Conservation (phyloP, 2,888 invertebrate genomes). For the Ormyrus nitidulus region DNA sequence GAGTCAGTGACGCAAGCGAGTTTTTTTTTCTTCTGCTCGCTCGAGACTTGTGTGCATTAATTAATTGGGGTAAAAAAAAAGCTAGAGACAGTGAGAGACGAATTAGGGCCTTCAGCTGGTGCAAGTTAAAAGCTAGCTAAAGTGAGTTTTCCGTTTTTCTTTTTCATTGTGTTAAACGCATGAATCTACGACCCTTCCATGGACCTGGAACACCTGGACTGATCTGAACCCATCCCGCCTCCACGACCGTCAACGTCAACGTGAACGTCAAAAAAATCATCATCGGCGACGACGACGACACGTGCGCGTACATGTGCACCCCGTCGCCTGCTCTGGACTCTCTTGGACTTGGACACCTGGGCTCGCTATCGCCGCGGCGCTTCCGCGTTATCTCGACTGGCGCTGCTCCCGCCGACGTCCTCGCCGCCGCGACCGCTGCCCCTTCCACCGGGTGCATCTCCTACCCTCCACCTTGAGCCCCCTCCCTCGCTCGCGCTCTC, state of each 20-base stretch:
- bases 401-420: slow-evolving; percentile 54
- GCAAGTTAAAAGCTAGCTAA: slow-evolving; percentile 59
- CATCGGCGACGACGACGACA: slow-evolving; percentile 47
- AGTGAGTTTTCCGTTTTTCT: slow-evolving; percentile 63
- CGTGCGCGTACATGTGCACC: slow-evolving; percentile 19
- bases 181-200: slow-evolving; percentile 56
- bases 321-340: slow-evolving; percentile 17
- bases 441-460: slow-evolving; percentile 45
- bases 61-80: not conserved
- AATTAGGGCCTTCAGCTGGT: slow-evolving; percentile 25
- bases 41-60: not conserved
- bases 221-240: slow-evolving; percentile 56
- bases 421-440: slow-evolving; percentile 58
- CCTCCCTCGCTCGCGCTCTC: slow-evolving; percentile 57
- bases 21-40: slow-evolving; percentile 30
- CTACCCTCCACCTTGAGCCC: slow-evolving; percentile 32
- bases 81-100: slow-evolving; percentile 11
- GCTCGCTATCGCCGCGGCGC: slow-evolving; percentile 37
- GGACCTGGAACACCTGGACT: slow-evolving; percentile 53
- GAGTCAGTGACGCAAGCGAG: slow-evolving; percentile 8
- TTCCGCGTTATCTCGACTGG: slow-evolving; percentile 59
- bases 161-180: slow-evolving; percentile 57
- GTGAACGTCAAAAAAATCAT: slow-evolving; percentile 49
- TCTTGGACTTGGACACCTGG: not conserved
- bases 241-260: slow-evolving; percentile 3